phyloP scores from a whole-genome alignment of 1,140 invertebrate genomes.

The Pissodes strobi region DNA sequence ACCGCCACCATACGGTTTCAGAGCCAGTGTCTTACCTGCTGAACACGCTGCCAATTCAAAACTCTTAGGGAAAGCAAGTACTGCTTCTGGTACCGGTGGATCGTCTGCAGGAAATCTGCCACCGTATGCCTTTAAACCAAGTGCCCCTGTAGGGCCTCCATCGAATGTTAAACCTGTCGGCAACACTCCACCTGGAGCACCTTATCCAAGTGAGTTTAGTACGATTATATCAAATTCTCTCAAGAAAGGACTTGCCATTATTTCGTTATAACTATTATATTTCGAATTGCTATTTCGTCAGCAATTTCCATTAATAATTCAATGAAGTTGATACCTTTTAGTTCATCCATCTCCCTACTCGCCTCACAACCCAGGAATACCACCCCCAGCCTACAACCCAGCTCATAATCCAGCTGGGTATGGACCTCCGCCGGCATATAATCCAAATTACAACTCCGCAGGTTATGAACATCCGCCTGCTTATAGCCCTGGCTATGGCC shows the following conservation, averaged over 20 bases:
- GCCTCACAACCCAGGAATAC: constrained; percentile 17
- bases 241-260: too few species aligned
- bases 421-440: constrained; percentile 33
- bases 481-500: too few species aligned
- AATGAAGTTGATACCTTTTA: background rate
- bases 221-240: too few species aligned
- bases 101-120: background rate
- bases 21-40: constrained; percentile 12
- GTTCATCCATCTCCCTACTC: constrained; percentile 23
- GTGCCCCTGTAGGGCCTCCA: constrained; percentile 8
- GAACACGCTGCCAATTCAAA: constrained; percentile 5
- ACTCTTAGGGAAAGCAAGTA: constrained; percentile 7
- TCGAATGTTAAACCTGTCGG: constrained; percentile 16
- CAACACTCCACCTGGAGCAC: constrained; percentile 19
- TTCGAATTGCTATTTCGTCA: background rate
- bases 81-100: background rate
- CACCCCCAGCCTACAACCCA: constrained; percentile 34
- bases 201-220: constrained; percentile 12
- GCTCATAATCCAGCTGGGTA: constrained; percentile 36
- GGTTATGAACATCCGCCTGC: constrained; percentile 18
- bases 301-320: too few species aligned
- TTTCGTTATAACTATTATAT: background rate
- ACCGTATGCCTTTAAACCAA: constrained; percentile 10
- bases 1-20: background rate
- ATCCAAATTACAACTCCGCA: background rate